Evolutionary conservation across 2,113 vertebrate species (phyloP).

Genomic region (Melanostigma gelatinosum): DNA sequence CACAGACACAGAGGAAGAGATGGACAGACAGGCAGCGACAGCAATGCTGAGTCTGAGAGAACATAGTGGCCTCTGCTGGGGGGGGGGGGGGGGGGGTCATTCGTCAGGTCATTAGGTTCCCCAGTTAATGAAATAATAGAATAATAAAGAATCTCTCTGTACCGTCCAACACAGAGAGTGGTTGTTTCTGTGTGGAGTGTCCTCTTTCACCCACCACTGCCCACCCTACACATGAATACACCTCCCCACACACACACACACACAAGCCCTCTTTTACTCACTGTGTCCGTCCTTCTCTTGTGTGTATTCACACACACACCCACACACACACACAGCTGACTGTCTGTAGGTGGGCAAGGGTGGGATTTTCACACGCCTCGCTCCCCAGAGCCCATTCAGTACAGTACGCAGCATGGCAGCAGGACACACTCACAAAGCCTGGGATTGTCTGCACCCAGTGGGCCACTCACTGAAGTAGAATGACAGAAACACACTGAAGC

Average conservation of each 20-base stretch:
- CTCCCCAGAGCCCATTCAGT: constrained; percentile 78
- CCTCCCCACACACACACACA: background rate
- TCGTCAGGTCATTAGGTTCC: constrained; percentile 69
- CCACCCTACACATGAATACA: constrained; percentile 29
- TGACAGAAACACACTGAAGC: constrained; percentile 67
- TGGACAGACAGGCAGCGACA: constrained; percentile 20
- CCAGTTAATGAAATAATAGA: constrained; percentile 73
- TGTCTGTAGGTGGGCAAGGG: constrained; percentile 74
- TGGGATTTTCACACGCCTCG: constrained; percentile 80
- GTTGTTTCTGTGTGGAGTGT: constrained; percentile 58
- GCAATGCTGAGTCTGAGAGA: constrained; percentile 30
- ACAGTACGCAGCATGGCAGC: constrained; percentile 79
- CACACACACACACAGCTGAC: constrained; percentile 54
- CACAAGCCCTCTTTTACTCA: constrained; percentile 17
- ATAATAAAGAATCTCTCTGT: constrained; percentile 66
- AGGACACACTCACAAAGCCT: constrained; percentile 73
- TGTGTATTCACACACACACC: background rate
- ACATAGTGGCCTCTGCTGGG: constrained; percentile 22
- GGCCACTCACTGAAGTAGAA: constrained; percentile 65
- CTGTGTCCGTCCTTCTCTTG: constrained; percentile 11
- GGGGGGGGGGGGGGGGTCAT: constrained; percentile 49
- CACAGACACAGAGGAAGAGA: constrained; percentile 21
- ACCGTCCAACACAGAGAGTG: constrained; percentile 59
- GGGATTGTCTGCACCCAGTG: constrained; percentile 73
- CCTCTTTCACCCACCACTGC: constrained; percentile 54